Evolutionary conservation across 2,113 vertebrate genomes (phyloP).

Genomic region (Corythoichthys haematopterus): DNA sequence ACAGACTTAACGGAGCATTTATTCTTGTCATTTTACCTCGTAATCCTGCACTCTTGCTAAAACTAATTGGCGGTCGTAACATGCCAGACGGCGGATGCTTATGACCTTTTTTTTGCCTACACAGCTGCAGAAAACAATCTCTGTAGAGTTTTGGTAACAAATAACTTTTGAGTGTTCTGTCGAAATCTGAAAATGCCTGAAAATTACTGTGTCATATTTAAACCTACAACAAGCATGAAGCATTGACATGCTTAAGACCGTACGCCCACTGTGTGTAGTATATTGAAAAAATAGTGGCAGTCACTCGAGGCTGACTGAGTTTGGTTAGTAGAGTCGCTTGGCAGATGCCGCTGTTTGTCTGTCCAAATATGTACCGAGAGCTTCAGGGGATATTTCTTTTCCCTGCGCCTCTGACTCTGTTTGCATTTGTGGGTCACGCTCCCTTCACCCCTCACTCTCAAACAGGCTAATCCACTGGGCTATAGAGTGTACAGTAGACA

Average conservation of each 20-base stretch:
- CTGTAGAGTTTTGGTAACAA: not conserved
- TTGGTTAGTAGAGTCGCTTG: constrained; percentile 36
- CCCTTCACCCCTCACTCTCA: not conserved
- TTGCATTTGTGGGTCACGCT: constrained; percentile 18
- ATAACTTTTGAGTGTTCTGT: not conserved
- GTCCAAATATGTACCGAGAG: constrained; percentile 40
- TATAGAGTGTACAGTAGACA: not conserved
- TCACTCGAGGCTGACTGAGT: constrained; percentile 38
- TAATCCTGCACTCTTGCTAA: constrained; percentile 1
- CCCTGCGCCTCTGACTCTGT: constrained; percentile 8
- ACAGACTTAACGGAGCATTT: not conserved
- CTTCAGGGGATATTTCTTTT: constrained; percentile 35
- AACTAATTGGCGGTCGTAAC: not conserved
- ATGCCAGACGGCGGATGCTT: not conserved
- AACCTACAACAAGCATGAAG: too few relatives aligned
- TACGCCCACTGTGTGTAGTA: constrained; percentile 1
- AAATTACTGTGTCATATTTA: constrained; percentile 5
- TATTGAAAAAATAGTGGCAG: constrained; percentile 38
- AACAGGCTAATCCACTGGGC: not conserved
- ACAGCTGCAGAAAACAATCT: constrained; percentile 22
- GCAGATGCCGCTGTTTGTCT: constrained; percentile 38
- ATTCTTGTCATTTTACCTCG: not conserved
- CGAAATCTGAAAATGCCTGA: not conserved
- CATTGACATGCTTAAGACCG: too few relatives aligned
- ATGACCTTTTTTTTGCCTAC: constrained; percentile 5